These are phyloP conservation scores for Blera fallax DNA, from an alignment of 2,888 invertebrate species.

Conservation along the genomic window DNA sequence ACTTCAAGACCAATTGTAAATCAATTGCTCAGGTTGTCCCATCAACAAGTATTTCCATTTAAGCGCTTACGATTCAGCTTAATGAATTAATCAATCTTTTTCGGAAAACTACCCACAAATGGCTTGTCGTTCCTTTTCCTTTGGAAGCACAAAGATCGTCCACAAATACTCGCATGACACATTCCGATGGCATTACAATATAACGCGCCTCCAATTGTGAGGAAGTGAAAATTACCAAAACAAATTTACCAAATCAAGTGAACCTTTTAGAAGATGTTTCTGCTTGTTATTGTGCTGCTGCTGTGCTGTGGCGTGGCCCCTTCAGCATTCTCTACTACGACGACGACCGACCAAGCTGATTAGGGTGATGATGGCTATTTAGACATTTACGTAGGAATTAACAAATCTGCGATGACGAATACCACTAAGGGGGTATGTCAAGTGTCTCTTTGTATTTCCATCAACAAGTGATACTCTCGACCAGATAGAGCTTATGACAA, in stretches of 20 bases:
- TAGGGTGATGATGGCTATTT: conserved; percentile 10
- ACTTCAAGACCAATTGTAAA: not conserved
- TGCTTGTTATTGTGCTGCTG: not conserved
- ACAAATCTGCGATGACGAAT: conserved; percentile 1
- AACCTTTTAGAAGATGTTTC: not conserved
- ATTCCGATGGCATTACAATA: not conserved
- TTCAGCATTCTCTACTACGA: not conserved
- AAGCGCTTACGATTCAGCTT: not conserved
- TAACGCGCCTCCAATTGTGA: not conserved
- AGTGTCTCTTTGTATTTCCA: not conserved
- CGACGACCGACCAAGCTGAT: not conserved
- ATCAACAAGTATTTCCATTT: not conserved
- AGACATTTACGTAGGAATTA: not conserved
- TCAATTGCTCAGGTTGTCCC: not conserved
- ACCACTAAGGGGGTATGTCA: not conserved
- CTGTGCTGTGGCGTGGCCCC: not conserved
- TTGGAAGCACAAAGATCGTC: not conserved
- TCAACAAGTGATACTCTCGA: not conserved
- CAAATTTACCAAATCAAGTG: conserved; percentile 14
- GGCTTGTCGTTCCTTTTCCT: not conserved
- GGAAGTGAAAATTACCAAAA: conserved; percentile 32
- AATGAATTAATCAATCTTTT: conserved; percentile 30
- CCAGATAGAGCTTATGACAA: not conserved
- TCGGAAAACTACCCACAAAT: not conserved
- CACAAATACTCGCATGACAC: not conserved